phyloP scores from a whole-genome alignment of 2,888 invertebrate genomes.

The Lasioglossum morio region DNA sequence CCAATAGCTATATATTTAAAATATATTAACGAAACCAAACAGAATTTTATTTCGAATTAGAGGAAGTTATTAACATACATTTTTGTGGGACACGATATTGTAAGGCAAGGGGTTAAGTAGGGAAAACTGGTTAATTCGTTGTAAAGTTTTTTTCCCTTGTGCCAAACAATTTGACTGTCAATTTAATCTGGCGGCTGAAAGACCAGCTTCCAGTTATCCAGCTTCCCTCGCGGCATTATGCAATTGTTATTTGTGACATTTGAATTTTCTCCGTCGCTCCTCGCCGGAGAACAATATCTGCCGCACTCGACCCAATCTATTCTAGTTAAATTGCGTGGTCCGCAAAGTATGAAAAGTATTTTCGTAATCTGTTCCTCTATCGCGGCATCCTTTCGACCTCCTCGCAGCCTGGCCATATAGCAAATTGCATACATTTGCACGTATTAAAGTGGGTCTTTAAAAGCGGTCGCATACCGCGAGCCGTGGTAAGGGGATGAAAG shows the following conservation, averaged over 20 bases:
- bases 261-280: neutral
- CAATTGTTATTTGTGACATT: neutral
- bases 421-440: slow-evolving; percentile 45
- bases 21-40: too few species aligned
- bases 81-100: too few species aligned
- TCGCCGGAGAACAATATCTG: neutral
- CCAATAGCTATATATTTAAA: too few species aligned
- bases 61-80: too few species aligned
- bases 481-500: slow-evolving; percentile 26
- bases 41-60: too few species aligned
- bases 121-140: neutral
- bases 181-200: neutral
- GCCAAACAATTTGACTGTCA: neutral
- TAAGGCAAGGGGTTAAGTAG: neutral
- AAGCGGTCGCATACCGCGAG: slow-evolving; percentile 27
- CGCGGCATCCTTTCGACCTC: slow-evolving; percentile 21
- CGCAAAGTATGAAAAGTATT: neutral
- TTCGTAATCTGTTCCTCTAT: neutral
- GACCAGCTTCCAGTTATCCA: neutral
- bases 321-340: slow-evolving; percentile 1
- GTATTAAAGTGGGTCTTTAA: slow-evolving; percentile 50
- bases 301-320: neutral
- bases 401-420: neutral
- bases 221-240: neutral
- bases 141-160: too few species aligned